Percentiles rank a stretch among this genome's conserved stretches.
Conservation (phyloP, 2,797 vertebrate genomes). For the Ambastaia sidthimunki region DNA sequence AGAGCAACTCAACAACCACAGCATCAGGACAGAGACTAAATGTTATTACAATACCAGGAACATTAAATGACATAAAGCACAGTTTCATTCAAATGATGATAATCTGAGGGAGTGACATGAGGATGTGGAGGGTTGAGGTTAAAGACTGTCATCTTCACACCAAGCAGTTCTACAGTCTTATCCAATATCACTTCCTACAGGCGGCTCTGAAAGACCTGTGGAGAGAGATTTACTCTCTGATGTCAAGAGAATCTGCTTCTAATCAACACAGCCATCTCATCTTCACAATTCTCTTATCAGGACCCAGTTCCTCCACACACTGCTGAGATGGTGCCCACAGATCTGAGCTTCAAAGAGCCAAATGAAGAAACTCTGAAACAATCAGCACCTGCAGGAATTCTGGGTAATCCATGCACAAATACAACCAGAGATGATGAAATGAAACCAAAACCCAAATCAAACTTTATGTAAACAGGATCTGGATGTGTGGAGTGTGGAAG, state of each 20-base stretch:
- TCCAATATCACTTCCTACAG: conserved; percentile 40
- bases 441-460: conserved; percentile 4
- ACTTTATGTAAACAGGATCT: conserved; percentile 41
- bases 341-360: conserved; percentile 52
- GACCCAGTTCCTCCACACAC: conserved; percentile 59
- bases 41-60: too few relatives aligned
- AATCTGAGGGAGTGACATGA: conserved; percentile 36
- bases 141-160: conserved; percentile 59
- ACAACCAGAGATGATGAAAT: conserved; percentile 15
- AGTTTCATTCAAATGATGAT: conserved; percentile 25
- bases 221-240: conserved; percentile 31
- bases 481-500: neutral
- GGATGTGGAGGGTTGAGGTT: conserved; percentile 49
- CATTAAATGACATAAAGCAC: too few relatives aligned
- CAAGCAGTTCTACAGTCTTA: conserved; percentile 3
- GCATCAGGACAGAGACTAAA: too few relatives aligned
- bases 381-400: conserved; percentile 54
- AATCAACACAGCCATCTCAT: conserved; percentile 62
- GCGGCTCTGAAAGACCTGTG: conserved; percentile 32
- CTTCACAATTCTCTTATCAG: conserved; percentile 54
- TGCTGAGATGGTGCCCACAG: conserved; percentile 61
- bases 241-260: conserved; percentile 34
- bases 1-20: neutral
- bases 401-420: conserved; percentile 38
- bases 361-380: conserved; percentile 18